These are phyloP conservation scores for Polydrusus cervinus DNA, from an alignment of 2,888 invertebrate species.

Conservation along the genomic window DNA sequence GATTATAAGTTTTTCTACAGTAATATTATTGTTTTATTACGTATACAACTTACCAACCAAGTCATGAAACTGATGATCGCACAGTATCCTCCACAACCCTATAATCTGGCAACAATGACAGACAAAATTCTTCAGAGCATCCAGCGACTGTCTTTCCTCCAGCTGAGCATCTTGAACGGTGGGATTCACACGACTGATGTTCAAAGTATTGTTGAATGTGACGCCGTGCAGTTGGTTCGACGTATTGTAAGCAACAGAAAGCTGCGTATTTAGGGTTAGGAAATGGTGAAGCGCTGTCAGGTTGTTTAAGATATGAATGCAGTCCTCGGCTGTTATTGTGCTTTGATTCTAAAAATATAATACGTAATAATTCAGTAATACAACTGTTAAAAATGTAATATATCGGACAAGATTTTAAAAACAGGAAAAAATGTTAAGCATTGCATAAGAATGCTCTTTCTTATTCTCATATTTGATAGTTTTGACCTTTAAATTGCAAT, in stretches of 20 bases:
- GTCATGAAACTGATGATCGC: conserved; percentile 92
- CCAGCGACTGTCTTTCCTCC: conserved; percentile 85
- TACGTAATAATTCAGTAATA: no score
- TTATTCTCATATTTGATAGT: no score
- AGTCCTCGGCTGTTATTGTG: conserved; percentile 80
- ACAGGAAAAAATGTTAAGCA: no score
- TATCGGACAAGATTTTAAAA: no score
- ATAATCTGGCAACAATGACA: conserved; percentile 91
- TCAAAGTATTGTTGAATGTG: conserved; percentile 58
- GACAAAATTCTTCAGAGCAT: conserved; percentile 79
- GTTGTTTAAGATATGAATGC: conserved; percentile 82
- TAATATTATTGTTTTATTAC: no score
- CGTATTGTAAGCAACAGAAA: conserved; percentile 58
- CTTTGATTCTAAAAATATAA: conserved; percentile 83
- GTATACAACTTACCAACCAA: conserved; percentile 76
- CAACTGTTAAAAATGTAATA: no score
- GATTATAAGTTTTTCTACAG: no score
- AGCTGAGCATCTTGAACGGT: conserved; percentile 72
- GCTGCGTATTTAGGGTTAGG: conserved; percentile 79
- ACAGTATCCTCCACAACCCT: conserved; percentile 90
- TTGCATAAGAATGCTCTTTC: no score
- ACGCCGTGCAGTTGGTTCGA: conserved; percentile 43
- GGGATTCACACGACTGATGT: conserved; percentile 58
- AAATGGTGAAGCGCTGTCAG: conserved; percentile 85
- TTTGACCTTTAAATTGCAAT: no score